Base-by-base conservation (phyloP, 2,797 vertebrate species). In the Oophaga sylvatica region DNA sequence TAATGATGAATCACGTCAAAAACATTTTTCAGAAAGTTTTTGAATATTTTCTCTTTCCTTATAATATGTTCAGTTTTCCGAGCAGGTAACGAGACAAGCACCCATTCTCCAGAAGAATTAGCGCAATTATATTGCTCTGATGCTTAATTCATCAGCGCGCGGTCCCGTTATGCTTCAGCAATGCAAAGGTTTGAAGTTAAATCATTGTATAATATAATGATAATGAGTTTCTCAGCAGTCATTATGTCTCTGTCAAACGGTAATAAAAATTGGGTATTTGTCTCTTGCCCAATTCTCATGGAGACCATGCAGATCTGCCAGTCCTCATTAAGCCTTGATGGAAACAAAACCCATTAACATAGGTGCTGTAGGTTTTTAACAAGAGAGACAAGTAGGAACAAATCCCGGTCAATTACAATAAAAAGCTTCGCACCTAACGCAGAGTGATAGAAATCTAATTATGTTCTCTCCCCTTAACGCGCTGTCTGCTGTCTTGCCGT, bases 161-260 rank as follows among this genome's bases (percentile, higher is more conserved):
- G 0, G 71, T 70, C 41, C 87, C 63, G 89, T 88, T 81, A 76
- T 89, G 82, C 90, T 91, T 70, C 88, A 88, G 87, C 89, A 91
- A 8, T 0, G 90, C 80, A 53, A 90, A 81, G 86, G 87, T 93
- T 92, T 91, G 5, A n/a, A 94, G 93, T 91, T 93, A 93, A 94
- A 94, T 94, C 92, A 93, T 90, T 88, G 89, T 90, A 93, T 93
- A 94, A 93, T 92, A 90, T 87, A 91, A 92, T 91, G 90, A 91
- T 94, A 94, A 94, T 93, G 92, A 94, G 92, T 88, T 94, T 92
- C 92, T 93, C 91, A 86, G 93, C 88, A 93, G 92, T 93, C 93
- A 93, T 94, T 94, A 93, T 91, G 90, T 92, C 92, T 92, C 90
- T 93, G 93, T 94, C 94, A 94, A 91, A 89, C 90, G 90, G 90